Evolutionary conservation across 2,113 vertebrate species (phyloP).

Genomic region (Crotalus horridus): DNA sequence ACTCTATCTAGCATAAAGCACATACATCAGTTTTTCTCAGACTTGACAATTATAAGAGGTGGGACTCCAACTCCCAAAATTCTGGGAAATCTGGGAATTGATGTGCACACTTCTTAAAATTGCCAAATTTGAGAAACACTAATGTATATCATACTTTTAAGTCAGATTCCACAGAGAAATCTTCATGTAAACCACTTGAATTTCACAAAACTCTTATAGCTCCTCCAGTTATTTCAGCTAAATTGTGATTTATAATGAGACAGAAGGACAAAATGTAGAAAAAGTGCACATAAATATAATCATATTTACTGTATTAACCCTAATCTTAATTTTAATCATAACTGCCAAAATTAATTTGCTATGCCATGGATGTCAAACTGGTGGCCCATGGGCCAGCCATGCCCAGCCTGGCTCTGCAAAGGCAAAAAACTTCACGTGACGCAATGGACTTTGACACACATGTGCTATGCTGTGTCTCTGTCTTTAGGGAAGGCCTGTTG

Average conservation of each 20-base stretch:
- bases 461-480: not conserved
- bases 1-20: not conserved
- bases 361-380: not conserved
- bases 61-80: not conserved
- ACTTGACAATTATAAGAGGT: not conserved
- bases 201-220: not conserved
- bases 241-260: not conserved
- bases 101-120: not conserved
- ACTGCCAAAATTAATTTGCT: not conserved
- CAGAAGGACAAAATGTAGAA: not conserved
- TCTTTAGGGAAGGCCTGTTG: not conserved
- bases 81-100: not conserved
- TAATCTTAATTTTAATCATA: not conserved
- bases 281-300: not conserved
- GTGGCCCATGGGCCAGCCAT: too few relatives aligned
- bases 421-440: too few relatives aligned
- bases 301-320: not conserved
- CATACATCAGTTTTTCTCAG: not conserved
- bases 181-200: not conserved
- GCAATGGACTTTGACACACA: too few relatives aligned
- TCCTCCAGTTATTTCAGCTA: not conserved
- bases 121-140: not conserved
- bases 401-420: too few relatives aligned
- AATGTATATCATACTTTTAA: not conserved
- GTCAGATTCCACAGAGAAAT: not conserved